Evolutionary conservation across 2,113 vertebrate species (phyloP).

Genomic region (Callipepla californica): DNA sequence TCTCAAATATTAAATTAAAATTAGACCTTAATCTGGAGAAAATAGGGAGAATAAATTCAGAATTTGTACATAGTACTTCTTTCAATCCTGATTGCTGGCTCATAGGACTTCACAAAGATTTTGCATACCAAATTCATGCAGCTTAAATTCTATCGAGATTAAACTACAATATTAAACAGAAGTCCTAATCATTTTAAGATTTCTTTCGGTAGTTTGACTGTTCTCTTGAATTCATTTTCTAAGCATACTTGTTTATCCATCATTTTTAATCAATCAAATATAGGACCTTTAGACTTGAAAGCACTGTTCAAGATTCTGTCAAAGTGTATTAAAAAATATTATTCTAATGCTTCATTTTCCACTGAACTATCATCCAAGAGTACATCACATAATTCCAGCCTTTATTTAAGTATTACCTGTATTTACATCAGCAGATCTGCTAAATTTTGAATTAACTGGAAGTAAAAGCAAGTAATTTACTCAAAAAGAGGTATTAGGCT

Average conservation of each 20-base stretch:
- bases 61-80: neutral
- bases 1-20: neutral
- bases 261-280: neutral
- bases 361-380: neutral
- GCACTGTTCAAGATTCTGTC: neutral
- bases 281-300: neutral
- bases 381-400: neutral
- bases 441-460: slow-evolving; percentile 23
- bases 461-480: slow-evolving; percentile 16
- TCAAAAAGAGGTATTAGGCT: neutral
- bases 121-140: neutral
- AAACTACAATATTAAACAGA: neutral
- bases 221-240: neutral
- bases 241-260: neutral
- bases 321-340: neutral
- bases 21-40: neutral
- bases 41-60: neutral
- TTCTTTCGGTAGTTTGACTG: neutral
- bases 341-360: neutral
- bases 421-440: neutral
- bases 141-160: neutral
- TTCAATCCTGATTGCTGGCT: neutral
- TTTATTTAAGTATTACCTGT: neutral
- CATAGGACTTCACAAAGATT: neutral
- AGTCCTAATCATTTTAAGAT: neutral